Evolutionary conservation across 2,113 vertebrate genomes (phyloP).

Genomic region (Chaetorhynchus papuensis): DNA sequence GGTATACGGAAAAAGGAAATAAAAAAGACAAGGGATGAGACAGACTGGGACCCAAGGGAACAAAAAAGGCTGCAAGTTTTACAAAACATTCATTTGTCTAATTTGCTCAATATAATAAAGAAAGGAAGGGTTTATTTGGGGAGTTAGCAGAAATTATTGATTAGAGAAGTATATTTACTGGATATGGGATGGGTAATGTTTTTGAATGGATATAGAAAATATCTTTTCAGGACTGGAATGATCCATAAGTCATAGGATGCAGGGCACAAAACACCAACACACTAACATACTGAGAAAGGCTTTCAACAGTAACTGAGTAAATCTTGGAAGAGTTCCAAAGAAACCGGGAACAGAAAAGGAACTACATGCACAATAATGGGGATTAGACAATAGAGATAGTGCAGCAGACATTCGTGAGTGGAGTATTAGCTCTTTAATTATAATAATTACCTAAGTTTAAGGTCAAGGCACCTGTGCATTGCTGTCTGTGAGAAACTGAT

Average conservation of each 20-base stretch:
- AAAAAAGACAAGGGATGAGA: conserved; percentile 29
- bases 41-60: conserved; percentile 55
- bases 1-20: conserved; percentile 42
- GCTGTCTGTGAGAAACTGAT: conserved; percentile 58
- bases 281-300: conserved; percentile 55
- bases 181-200: conserved; percentile 44
- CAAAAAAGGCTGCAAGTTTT: conserved; percentile 65
- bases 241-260: conserved; percentile 58
- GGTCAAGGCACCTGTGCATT: conserved; percentile 72
- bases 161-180: conserved; percentile 57
- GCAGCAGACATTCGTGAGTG: conserved; percentile 59
- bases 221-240: conserved; percentile 39
- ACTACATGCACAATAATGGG: conserved; percentile 59
- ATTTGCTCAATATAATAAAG: conserved; percentile 68
- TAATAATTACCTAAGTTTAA: conserved; percentile 74
- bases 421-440: conserved; percentile 71
- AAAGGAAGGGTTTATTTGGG: conserved; percentile 58
- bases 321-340: conserved; percentile 73
- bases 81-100: conserved; percentile 74
- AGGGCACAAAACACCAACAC: conserved; percentile 65
- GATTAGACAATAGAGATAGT: conserved; percentile 66
- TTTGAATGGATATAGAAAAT: conserved; percentile 59
- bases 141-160: conserved; percentile 61
- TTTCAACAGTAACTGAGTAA: conserved; percentile 72
- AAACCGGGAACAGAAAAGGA: conserved; percentile 59